Base-by-base conservation (phyloP, 1,140 invertebrate species). In the Cydia pomonella region DNA sequence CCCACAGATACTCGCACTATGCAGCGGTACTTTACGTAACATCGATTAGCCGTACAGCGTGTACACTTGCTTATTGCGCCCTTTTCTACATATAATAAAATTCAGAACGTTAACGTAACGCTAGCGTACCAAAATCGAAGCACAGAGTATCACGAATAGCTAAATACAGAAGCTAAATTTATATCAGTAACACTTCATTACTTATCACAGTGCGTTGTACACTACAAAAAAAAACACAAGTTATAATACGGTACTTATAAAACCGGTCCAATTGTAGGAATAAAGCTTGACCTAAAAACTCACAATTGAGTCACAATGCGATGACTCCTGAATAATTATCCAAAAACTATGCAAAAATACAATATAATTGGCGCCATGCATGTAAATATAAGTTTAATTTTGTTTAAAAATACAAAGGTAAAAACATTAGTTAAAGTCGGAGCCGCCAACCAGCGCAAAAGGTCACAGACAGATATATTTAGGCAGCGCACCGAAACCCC, bases 1-100 rank as follows among this genome's bases (percentile, higher is more conserved):
- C 87, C 77, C 81, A 33, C 64, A 33, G 38, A n/a, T 29, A 59
- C 53, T 21, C 53, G 53, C 53, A 23, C 53, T 59, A 59, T 21
- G 53, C 53, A 59, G 21, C 72, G 72, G 29, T 53, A n/a, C 21
- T 25, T 73, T 47, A 29, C 72, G 72, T 47, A 73, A 50, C 72
- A 44, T 13, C 72, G 72, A 73, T 69, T 69, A 69, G 29, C 53
- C 53, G 9, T 59, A 59, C 21, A 59, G 21, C 21, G 53, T 23
- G 29, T 69, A 38, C 29, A 33, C 27, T 69, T 10, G 64, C 64
- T 33, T 59, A 69, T 18, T 38, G 64, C 64, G 64, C 64, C 64
- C 64, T 69, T 69, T 59, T 59, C n/a, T 50, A 16, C 13, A 44
- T 44, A 16, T 44, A 44, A 44, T 44, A 44, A 13, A 44, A 1